phyloP scores from a whole-genome alignment of 2,113 vertebrate species.

The Melanerpes formicivorus region DNA sequence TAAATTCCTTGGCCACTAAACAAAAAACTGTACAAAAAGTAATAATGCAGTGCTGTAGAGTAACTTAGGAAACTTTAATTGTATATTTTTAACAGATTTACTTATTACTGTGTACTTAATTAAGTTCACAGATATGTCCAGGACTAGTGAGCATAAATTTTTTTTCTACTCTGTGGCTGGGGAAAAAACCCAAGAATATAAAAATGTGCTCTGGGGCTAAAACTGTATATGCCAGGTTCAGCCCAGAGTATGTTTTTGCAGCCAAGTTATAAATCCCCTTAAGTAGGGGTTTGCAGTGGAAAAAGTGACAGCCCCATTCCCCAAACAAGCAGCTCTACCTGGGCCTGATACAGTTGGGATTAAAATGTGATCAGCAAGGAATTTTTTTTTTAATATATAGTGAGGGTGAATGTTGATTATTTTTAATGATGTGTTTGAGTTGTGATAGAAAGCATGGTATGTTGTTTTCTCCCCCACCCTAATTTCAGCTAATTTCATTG shows the following conservation, averaged over 20 bases:
- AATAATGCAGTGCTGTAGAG: not conserved
- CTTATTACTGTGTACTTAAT: not conserved
- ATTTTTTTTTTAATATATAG: conserved; percentile 50
- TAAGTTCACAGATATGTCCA: conserved; percentile 20
- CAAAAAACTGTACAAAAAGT: not conserved
- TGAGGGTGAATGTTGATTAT: conserved; percentile 42
- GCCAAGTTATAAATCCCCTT: conserved; percentile 71
- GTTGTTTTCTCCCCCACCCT: not conserved
- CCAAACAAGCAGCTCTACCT: conserved; percentile 58
- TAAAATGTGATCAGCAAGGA: conserved; percentile 69
- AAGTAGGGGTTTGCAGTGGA: conserved; percentile 70
- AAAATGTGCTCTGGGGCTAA: conserved; percentile 63
- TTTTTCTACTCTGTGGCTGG: conserved; percentile 11
- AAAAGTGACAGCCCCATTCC: conserved; percentile 66
- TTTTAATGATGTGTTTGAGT: conserved; percentile 42
- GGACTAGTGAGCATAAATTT: not conserved
- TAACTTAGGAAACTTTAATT: conserved; percentile 12
- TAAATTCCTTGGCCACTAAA: conserved; percentile 25
- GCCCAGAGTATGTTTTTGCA: conserved; percentile 60
- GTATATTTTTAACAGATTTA: not conserved
- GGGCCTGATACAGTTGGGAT: conserved; percentile 60
- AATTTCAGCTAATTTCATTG: conserved; percentile 1
- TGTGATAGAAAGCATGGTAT: not conserved
- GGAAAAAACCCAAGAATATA: conserved; percentile 37
- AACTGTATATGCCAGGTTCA: conserved; percentile 59